phyloP scores from a whole-genome alignment of 2,113 vertebrate genomes.

The Hippoglossus stenolepis region DNA sequence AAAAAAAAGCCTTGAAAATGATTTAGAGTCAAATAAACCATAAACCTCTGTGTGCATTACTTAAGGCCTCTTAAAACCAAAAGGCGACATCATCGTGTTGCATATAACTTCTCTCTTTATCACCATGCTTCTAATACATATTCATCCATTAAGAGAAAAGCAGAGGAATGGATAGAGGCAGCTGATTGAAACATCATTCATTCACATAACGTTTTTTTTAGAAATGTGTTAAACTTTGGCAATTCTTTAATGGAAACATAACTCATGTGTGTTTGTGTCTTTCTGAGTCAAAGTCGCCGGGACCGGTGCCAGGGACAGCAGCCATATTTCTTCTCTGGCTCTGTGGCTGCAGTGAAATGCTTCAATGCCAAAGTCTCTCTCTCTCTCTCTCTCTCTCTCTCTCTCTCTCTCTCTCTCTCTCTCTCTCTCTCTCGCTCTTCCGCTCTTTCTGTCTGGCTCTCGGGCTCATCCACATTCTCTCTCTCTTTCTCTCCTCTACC shows the following conservation, averaged over 20 bases:
- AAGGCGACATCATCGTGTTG: too few relatives aligned
- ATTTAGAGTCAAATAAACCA: too few relatives aligned
- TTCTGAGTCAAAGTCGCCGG: constrained; percentile 55
- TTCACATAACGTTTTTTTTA: not conserved
- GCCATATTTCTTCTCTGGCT: constrained; percentile 55
- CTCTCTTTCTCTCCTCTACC: not conserved
- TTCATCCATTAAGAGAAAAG: not conserved
- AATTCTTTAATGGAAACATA: not conserved
- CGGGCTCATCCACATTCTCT: not conserved
- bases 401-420: not conserved
- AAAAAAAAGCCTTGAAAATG: too few relatives aligned
- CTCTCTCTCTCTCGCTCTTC: not conserved
- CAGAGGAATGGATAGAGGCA: not conserved
- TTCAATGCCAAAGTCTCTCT: constrained; percentile 44
- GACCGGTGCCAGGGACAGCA: constrained; percentile 29
- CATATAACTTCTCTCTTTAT: not conserved
- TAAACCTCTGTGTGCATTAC: too few relatives aligned
- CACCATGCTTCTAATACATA: not conserved
- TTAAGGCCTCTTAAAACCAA: too few relatives aligned
- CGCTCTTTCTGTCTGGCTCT: not conserved
- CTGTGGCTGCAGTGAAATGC: constrained; percentile 34
- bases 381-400: not conserved
- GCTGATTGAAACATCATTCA: not conserved
- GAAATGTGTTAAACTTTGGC: not conserved
- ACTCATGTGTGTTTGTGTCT: constrained; percentile 24